Percentiles rank a stretch among this genome's conserved stretches.
Evolutionary conservation across 2,113 vertebrate species (phyloP).

Genomic region (Eolophus roseicapilla): DNA sequence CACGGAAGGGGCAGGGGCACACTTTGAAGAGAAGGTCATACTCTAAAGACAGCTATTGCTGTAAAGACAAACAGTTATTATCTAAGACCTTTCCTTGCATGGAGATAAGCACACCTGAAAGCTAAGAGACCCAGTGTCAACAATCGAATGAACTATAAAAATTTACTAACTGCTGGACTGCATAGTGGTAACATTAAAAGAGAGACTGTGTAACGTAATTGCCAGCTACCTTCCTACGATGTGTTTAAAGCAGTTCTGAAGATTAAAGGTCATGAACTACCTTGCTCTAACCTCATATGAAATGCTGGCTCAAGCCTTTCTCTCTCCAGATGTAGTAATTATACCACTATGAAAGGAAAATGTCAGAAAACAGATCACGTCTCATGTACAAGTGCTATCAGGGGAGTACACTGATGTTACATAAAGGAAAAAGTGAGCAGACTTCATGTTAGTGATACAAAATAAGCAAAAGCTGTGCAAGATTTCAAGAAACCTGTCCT

Average conservation of each 20-base stretch:
- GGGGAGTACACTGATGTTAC: accelerated
- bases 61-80: neutral
- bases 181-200: neutral
- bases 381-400: neutral
- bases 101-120: neutral
- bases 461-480: neutral
- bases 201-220: neutral
- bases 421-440: neutral
- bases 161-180: neutral
- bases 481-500: neutral
- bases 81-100: neutral
- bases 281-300: neutral
- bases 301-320: neutral
- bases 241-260: neutral
- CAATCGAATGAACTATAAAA: neutral
- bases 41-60: neutral
- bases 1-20: accelerated
- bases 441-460: neutral
- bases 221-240: neutral
- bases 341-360: neutral
- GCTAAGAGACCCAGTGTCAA: neutral
- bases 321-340: neutral
- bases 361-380: neutral
- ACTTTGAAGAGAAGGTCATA: neutral
- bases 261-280: neutral